Base-by-base conservation (phyloP, 2,888 invertebrate species). In the Podabrus alpinus region DNA sequence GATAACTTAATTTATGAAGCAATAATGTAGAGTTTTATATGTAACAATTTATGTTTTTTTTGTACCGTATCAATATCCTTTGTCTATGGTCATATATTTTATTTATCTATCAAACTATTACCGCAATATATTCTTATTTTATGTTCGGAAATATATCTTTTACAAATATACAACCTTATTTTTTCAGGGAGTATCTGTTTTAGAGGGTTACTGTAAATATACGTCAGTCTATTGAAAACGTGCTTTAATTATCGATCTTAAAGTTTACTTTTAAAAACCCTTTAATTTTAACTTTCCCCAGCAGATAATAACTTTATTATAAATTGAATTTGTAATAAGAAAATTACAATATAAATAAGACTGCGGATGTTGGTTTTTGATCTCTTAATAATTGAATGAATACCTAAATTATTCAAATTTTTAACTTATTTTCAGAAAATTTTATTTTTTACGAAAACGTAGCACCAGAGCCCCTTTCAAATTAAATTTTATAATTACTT, bases 291-390 rank as follows among this genome's bases (percentile, higher is more conserved):
- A 45, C 45, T 45, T 45, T 45, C n/a, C 45, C 45, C 45, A 9
- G 13, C 45, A 64, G 15, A 64, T 64, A 64, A 64, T 64, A 64
- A 64, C 62, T 19, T 21, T 19, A 64, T 64, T 64, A 64, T 59
- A 69, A 69, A 73, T 29, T 69, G 68, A 17, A 25, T 64, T 64
- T 60, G 62, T 73, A 73, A 73, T 69, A 61, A 68, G 68, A 73
- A 73, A 73, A 73, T 73, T 73, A 69, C 24, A 73, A 73, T 73
- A 59, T 19, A 62, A 72, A 29, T 59, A 69, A 66, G 64, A 29
- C 29, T 21, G 15, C 45, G 45, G 45, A 45, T 45, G 45, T 45
- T 45, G 45, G 45, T 45, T 45, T 45, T 45, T 45, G 45, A 45
- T 45, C 45, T 45, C 45, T 45, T 45, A 45, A 45, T 45, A 45